Evolutionary conservation across 1,140 invertebrate genomes (phyloP).

Genomic region (Subanguina moxae): DNA sequence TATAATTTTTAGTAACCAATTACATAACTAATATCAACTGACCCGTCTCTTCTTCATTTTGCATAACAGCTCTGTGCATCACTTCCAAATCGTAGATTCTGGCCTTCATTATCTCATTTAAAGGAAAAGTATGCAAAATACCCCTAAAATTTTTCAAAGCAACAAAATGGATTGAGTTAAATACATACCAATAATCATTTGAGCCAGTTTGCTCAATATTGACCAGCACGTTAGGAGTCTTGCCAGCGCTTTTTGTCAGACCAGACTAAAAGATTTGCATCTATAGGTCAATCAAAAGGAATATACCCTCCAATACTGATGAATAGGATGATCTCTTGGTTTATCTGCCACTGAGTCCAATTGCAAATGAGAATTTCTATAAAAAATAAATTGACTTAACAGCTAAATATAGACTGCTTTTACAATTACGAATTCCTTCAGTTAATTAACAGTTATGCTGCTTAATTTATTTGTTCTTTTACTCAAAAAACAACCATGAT

Average conservation of each 20-base stretch:
- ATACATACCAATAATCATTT: slow-evolving; percentile 56
- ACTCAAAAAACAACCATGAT: too few relatives aligned
- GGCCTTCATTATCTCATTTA: slow-evolving; percentile 53
- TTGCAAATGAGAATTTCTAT: slow-evolving; percentile 28
- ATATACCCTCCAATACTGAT: slow-evolving; percentile 50
- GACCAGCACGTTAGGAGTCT: slow-evolving; percentile 49
- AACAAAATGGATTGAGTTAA: too few relatives aligned
- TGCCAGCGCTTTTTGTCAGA: slow-evolving; percentile 43
- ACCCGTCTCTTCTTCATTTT: slow-evolving; percentile 51
- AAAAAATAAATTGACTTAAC: too few relatives aligned
- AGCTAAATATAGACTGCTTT: too few relatives aligned
- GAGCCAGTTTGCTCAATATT: slow-evolving; percentile 56
- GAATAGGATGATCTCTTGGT: slow-evolving; percentile 55
- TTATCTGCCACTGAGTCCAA: slow-evolving; percentile 41
- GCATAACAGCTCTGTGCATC: slow-evolving; percentile 56
- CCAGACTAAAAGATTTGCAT: slow-evolving; percentile 35
- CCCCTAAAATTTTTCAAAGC: background rate
- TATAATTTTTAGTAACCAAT: slow-evolving; percentile 3
- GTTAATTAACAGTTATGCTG: too few relatives aligned
- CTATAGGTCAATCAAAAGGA: background rate
- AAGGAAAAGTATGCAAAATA: slow-evolving; percentile 50
- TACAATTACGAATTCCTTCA: too few relatives aligned
- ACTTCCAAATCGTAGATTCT: slow-evolving; percentile 56
- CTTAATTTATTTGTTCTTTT: too few relatives aligned
- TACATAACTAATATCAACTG: slow-evolving; percentile 2